Conservation (phyloP, 2,888 invertebrate genomes). For the Parnassius mnemosyne region DNA sequence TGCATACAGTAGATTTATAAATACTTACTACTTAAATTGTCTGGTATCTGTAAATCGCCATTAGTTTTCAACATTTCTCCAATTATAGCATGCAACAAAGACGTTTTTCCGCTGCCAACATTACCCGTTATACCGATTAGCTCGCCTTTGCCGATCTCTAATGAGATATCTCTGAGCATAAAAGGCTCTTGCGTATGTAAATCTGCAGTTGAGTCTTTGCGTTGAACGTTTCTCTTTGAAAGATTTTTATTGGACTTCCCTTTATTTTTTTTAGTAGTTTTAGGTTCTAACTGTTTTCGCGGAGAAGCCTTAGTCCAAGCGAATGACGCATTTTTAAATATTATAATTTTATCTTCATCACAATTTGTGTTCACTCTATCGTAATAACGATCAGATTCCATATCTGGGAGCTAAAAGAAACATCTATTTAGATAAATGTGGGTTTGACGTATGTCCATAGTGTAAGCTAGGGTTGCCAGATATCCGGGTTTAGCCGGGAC, state of each 20-base stretch:
- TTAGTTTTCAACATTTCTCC: slow-evolving; percentile 88
- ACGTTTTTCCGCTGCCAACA: slow-evolving; percentile 95
- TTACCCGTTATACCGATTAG: slow-evolving; percentile 93
- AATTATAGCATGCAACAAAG: slow-evolving; percentile 90
- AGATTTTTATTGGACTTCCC: slow-evolving; percentile 70
- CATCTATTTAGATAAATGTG: neutral
- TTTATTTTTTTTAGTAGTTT: slow-evolving; percentile 65
- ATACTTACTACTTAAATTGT: slow-evolving; percentile 82
- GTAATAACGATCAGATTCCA: slow-evolving; percentile 84
- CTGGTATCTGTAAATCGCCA: slow-evolving; percentile 86
- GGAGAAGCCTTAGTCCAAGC: slow-evolving; percentile 75
- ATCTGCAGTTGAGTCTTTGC: slow-evolving; percentile 56
- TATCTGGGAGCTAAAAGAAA: slow-evolving; percentile 79
- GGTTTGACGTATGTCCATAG: no score
- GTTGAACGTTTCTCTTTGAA: slow-evolving; percentile 50
- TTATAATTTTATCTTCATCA: slow-evolving; percentile 78
- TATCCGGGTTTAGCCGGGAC: no score
- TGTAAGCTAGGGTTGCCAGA: no score
- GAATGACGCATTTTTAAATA: slow-evolving; percentile 82
- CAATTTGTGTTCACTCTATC: slow-evolving; percentile 68
- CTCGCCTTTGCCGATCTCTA: slow-evolving; percentile 82
- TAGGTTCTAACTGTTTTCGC: slow-evolving; percentile 40
- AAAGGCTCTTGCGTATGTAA: slow-evolving; percentile 49
- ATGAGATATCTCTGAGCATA: slow-evolving; percentile 52
- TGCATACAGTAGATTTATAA: no score